Evolutionary conservation across 2,797 vertebrate species (phyloP).

Genomic region (Argyrosomus regius): DNA sequence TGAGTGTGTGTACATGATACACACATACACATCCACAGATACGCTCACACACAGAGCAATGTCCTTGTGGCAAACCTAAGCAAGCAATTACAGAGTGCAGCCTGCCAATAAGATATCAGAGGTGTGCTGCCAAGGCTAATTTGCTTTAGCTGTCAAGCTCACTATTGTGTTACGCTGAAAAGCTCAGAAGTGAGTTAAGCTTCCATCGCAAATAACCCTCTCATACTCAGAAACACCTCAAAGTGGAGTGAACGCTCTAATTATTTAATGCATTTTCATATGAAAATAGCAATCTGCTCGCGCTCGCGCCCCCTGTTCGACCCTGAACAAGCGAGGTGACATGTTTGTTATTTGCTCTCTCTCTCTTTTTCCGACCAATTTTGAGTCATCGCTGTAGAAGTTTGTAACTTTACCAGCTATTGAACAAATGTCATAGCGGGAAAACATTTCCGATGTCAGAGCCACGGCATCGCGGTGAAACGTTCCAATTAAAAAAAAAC

Average conservation of each 20-base stretch:
- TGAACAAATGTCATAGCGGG: constrained; percentile 55
- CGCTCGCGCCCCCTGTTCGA: background rate
- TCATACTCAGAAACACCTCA: constrained; percentile 39
- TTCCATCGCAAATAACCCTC: constrained; percentile 54
- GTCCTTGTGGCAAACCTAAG: constrained; percentile 75
- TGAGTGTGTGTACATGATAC: constrained; percentile 16
- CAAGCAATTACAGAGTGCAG: constrained; percentile 75
- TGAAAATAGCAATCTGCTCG: constrained; percentile 35
- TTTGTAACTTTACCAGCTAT: constrained; percentile 57
- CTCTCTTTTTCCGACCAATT: constrained; percentile 34
- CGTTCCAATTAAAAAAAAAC: constrained; percentile 33
- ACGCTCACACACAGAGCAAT: constrained; percentile 27
- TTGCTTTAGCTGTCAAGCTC: constrained; percentile 77
- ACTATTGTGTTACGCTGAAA: constrained; percentile 63
- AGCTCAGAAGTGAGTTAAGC: constrained; percentile 64
- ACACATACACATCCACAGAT: constrained; percentile 20
- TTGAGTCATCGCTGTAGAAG: constrained; percentile 21
- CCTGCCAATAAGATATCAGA: constrained; percentile 81
- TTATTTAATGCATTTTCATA: constrained; percentile 50
- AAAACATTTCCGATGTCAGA: constrained; percentile 9
- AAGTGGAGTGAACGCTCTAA: constrained; percentile 52
- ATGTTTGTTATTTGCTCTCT: background rate
- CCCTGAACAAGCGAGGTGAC: constrained; percentile 2
- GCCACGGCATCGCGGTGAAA: constrained; percentile 11
- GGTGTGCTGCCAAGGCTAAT: constrained; percentile 78